A percentile compares a stretch with the other conserved stretches of the same genome.
phyloP scores from a whole-genome alignment of 1,140 invertebrate genomes.

The Drosophila trapezifrons region DNA sequence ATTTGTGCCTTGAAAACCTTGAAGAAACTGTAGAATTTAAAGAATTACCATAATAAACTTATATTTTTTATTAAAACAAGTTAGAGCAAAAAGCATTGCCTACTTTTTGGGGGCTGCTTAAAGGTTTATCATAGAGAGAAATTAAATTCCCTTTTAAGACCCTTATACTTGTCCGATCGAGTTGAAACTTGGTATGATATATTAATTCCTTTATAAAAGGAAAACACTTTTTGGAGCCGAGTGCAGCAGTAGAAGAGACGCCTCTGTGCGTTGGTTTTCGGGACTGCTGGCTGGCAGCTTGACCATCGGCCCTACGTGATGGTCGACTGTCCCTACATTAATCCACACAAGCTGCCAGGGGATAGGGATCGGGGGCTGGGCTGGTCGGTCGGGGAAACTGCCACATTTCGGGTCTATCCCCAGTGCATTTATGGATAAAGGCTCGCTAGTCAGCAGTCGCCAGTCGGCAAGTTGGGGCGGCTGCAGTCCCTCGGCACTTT shows the following conservation, averaged over 20 bases:
- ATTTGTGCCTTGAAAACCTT: too few relatives aligned
- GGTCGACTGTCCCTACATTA: constrained; percentile 72
- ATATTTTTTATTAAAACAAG: neutral
- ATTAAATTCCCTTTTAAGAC: too few relatives aligned
- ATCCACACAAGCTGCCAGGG: constrained; percentile 47
- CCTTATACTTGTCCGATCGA: too few relatives aligned
- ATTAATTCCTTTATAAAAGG: neutral
- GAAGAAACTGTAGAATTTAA: neutral
- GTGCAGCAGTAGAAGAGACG: too few relatives aligned
- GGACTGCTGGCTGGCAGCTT: constrained; percentile 12
- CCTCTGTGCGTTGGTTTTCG: neutral
- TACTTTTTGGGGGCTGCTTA: neutral
- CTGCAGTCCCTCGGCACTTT: constrained; percentile 67
- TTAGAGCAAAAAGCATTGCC: neutral
- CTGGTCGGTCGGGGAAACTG: too few relatives aligned
- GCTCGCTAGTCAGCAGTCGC: neutral
- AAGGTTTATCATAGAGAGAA: too few relatives aligned
- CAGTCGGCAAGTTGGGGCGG: neutral
- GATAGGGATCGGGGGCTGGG: neutral
- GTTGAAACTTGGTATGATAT: neutral
- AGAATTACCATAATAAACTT: neutral
- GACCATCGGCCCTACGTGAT: constrained; percentile 46
- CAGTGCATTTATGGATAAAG: constrained; percentile 42
- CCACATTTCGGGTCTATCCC: constrained; percentile 46
- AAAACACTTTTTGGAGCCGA: neutral